phyloP scores from a whole-genome alignment of 1,140 invertebrate species.

The Pentalonia nigronervosa region DNA sequence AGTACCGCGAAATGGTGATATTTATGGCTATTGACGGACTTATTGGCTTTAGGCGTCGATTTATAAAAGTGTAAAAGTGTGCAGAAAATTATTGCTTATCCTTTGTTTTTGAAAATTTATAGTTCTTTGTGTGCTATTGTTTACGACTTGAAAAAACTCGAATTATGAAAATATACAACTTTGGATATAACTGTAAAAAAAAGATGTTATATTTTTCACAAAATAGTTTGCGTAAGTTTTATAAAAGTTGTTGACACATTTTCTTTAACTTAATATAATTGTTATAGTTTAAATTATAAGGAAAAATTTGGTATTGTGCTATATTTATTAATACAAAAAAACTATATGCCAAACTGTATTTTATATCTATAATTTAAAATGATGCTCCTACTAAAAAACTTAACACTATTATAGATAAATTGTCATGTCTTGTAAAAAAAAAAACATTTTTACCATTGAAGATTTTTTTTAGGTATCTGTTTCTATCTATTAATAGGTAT shows the following conservation, averaged over 20 bases:
- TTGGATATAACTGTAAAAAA: background rate
- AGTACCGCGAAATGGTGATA: conserved; percentile 34
- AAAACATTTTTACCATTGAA: background rate
- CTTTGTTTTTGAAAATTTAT: conserved; percentile 46
- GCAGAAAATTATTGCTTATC: conserved; percentile 37
- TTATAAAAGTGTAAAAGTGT: conserved; percentile 38
- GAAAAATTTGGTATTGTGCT: background rate
- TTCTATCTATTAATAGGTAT: background rate
- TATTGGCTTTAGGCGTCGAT: conserved; percentile 47
- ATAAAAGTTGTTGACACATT: background rate
- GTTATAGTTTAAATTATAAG: background rate
- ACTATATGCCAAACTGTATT: background rate
- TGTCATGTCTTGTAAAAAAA: background rate
- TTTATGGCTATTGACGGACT: conserved; percentile 41
- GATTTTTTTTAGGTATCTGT: background rate
- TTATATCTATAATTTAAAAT: background rate
- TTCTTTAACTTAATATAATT: background rate
- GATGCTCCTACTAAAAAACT: background rate
- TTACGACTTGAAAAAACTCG: background rate
- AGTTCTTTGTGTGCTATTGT: conserved; percentile 6
- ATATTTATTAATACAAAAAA: background rate
- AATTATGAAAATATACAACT: conserved; percentile 2
- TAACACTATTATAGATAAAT: background rate
- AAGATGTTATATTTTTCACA: background rate
- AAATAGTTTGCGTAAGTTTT: background rate